Evolutionary conservation across 2,797 vertebrate genomes (phyloP).

Genomic region (Amblyopsis hoosieri): DNA sequence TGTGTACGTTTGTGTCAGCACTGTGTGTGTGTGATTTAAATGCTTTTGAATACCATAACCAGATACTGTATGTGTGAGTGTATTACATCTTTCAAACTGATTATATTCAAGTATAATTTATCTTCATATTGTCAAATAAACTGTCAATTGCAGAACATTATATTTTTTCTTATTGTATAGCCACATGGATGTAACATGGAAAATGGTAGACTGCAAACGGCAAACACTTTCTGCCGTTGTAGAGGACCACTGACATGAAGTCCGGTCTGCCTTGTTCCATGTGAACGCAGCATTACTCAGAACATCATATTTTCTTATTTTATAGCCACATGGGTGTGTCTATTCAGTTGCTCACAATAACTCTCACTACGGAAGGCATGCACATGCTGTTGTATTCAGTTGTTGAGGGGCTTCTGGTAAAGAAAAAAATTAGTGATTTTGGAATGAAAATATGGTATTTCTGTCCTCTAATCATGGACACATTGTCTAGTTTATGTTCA

Average conservation of each 20-base stretch:
- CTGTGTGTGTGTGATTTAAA: too few relatives aligned
- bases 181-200: neutral
- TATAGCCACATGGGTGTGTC: neutral
- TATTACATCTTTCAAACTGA: neutral
- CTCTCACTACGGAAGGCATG: too few relatives aligned
- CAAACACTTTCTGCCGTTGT: too few relatives aligned
- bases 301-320: neutral
- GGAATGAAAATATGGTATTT: too few relatives aligned
- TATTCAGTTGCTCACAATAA: neutral
- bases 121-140: neutral
- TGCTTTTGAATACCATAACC: neutral
- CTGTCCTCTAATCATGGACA: too few relatives aligned
- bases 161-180: neutral
- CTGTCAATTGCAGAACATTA: neutral
- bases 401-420: neutral
- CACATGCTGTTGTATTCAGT: too few relatives aligned
- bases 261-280: too few relatives aligned
- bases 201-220: too few relatives aligned
- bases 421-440: neutral
- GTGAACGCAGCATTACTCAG: too few relatives aligned
- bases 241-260: too few relatives aligned
- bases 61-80: conserved; percentile 10
- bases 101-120: neutral
- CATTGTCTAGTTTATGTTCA: neutral
- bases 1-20: too few relatives aligned